Evolutionary conservation across 1,140 invertebrate genomes (phyloP).

Genomic region (Philotrypesis tridentata): DNA sequence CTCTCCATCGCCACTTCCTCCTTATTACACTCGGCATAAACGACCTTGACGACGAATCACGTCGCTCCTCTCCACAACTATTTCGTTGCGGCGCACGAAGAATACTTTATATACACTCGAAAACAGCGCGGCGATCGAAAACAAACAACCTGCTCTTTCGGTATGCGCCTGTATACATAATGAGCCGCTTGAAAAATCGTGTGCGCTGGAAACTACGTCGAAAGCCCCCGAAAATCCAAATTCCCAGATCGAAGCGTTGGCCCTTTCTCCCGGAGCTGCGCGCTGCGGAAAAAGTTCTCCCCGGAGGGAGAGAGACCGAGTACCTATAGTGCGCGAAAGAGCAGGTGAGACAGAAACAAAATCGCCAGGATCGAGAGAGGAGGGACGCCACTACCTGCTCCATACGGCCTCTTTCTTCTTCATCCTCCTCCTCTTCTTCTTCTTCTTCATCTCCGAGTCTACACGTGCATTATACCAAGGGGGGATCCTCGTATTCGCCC

Average conservation of each 20-base stretch:
- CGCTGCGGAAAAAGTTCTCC: conserved; percentile 21
- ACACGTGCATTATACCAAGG: not conserved
- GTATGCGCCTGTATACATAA: too few species aligned
- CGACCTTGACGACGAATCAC: not conserved
- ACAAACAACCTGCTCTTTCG: too few species aligned
- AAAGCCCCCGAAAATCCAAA: not conserved
- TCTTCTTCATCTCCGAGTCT: not conserved
- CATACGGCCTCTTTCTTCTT: conserved; percentile 10
- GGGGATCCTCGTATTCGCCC: not conserved
- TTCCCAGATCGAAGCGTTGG: not conserved
- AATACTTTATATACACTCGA: too few species aligned
- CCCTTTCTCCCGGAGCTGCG: not conserved
- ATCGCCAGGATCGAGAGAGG: conserved; percentile 2
- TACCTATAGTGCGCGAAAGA: too few species aligned
- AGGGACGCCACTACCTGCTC: not conserved
- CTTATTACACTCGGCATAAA: too few species aligned
- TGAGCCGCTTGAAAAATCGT: too few species aligned
- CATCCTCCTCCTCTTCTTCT: too few species aligned
- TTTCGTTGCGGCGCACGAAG: too few species aligned
- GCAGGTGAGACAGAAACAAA: conserved; percentile 1
- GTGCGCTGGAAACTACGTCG: not conserved
- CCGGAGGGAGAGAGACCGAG: too few species aligned
- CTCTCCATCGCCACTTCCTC: not conserved
- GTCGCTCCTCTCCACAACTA: too few species aligned
- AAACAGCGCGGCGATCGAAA: too few species aligned